Evolutionary conservation across 2,113 vertebrate species (phyloP).

Genomic region (Saguinus midas): DNA sequence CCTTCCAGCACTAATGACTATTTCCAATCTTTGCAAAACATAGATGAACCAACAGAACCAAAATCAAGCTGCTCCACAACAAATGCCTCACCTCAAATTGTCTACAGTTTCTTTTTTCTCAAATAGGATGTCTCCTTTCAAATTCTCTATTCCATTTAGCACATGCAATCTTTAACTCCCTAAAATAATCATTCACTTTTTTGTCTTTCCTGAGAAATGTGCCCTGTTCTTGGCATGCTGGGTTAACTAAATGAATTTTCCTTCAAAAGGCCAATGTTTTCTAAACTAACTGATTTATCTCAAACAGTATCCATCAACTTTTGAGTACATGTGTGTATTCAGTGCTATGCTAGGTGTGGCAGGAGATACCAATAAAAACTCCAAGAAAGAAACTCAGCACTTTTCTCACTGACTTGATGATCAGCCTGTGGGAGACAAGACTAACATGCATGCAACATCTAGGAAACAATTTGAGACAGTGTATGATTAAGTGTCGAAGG

Average conservation of each 20-base stretch:
- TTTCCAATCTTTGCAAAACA: conserved; percentile 18
- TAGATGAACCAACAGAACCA: not conserved
- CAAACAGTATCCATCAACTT: conserved; percentile 20
- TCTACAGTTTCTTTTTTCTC: conserved; percentile 18
- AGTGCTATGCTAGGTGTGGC: not conserved
- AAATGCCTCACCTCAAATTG: not conserved
- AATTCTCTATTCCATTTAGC: conserved; percentile 28
- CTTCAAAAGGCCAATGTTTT: not conserved
- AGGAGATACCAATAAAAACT: not conserved
- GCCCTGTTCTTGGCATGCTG: not conserved
- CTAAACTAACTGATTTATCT: conserved; percentile 34
- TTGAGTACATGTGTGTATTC: not conserved
- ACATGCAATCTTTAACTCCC: not conserved
- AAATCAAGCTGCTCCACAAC: not conserved
- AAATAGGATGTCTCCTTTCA: conserved; percentile 14
- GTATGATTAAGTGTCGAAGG: conserved; percentile 60
- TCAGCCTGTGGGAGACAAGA: not conserved
- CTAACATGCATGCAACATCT: not conserved
- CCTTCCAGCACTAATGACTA: conserved; percentile 4
- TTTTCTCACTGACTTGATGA: not conserved
- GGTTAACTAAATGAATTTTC: conserved; percentile 20
- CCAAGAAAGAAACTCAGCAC: not conserved
- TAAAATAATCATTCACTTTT: not conserved
- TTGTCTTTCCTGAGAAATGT: not conserved
- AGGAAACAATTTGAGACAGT: conserved; percentile 46